Base-by-base conservation (phyloP, 2,113 vertebrate species). In the Formicarius rufipectus region DNA sequence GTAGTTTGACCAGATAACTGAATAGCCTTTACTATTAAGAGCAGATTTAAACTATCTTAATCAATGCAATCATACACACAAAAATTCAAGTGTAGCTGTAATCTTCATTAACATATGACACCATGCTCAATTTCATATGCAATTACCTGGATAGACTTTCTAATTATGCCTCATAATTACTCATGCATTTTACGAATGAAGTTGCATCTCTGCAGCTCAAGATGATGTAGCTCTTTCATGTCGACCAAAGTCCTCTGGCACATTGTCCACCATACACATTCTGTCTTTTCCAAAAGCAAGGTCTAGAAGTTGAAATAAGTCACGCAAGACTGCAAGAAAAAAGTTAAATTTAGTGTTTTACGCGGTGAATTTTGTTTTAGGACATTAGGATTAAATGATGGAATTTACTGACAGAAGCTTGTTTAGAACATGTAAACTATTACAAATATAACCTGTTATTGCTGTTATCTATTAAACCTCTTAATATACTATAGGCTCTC, bases 91-190 rank as follows among this genome's bases (percentile, higher is more conserved):
- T 77, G 93, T 80, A 85, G 79, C 47, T 93, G 55, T 90, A 94
- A 94, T 80, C 64, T 60, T 94, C 62, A 93, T 96, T 88, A 97
- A 72, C 87, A 90, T 72, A 91, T 92, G 90, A 90, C 71, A 93
- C 82, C 42, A 55, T 86, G 63, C 75, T 71, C 90, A 87, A 85
- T 96, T 97, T 93, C 76, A 69, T 75, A 82, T 88, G 82, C 59
- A 85, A 93, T 94, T 97, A 96, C 85, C 75, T 94, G 93, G 85
- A 75, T 28, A 92, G 93, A 81, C 68, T 15, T 5, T 84, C 72
- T 88, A 94, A 95, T 97, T 96, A 88, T 49, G 47, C 72, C 56
- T 67, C 68, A 68, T 84, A 95, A 93, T 90, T 95, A 76, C 88
- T 63, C n/a, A 31, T 72, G 40, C 52, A 56, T 84, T 94, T 95